Conservation (phyloP, 2,888 invertebrate genomes). For the Deroplatys truncata region DNA sequence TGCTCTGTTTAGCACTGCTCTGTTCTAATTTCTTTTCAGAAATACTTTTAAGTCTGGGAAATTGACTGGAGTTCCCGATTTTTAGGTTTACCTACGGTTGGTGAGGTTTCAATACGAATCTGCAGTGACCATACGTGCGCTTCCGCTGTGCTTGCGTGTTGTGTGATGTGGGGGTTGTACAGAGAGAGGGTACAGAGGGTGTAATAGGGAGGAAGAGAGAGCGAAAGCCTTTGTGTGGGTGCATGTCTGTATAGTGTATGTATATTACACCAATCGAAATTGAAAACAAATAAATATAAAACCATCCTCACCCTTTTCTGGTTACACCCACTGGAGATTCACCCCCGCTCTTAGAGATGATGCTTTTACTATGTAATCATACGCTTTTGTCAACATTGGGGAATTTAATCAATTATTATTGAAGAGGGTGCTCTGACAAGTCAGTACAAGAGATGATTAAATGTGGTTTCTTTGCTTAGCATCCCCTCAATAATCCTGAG, state of each 20-base stretch:
- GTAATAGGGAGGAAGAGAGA: too few relatives aligned
- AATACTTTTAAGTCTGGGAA: too few relatives aligned
- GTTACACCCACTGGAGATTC: neutral
- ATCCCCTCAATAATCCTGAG: neutral
- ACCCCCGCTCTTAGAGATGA: neutral
- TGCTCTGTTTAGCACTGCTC: too few relatives aligned
- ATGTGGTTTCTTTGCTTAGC: conserved; percentile 13
- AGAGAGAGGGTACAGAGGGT: neutral
- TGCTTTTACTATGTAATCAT: neutral
- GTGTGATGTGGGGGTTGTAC: too few relatives aligned
- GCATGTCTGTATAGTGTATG: too few relatives aligned
- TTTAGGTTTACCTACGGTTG: neutral
- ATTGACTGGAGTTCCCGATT: too few relatives aligned
- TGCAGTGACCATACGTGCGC: neutral
- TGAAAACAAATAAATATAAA: neutral
- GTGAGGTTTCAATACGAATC: neutral
- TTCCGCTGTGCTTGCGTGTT: neutral
- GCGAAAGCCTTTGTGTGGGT: neutral
- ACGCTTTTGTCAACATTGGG: conserved; percentile 7
- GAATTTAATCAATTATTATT: conserved; percentile 8
- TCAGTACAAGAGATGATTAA: neutral
- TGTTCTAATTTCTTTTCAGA: too few relatives aligned
- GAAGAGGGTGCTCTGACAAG: neutral
- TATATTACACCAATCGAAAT: neutral
- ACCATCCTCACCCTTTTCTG: neutral